Percentiles rank a stretch among this genome's conserved stretches.
These are phyloP conservation scores for Chionis minor DNA, from an alignment of 2,113 vertebrate species.

Conservation along the genomic window DNA sequence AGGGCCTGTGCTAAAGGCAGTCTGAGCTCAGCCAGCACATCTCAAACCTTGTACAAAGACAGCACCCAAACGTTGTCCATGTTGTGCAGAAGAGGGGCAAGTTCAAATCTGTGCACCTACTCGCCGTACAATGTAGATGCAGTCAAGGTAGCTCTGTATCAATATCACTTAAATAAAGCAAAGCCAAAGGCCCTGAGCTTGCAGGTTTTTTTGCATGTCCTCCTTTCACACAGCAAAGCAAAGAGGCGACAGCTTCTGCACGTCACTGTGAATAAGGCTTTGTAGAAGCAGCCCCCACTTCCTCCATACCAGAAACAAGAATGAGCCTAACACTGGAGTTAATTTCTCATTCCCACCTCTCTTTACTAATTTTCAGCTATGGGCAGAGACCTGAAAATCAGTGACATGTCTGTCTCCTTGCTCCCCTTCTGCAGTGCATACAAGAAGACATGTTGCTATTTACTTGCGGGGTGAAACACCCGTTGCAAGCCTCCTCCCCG, in stretches of 20 bases:
- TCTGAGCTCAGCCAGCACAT: background rate
- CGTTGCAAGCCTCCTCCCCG: background rate
- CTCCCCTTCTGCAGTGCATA: background rate
- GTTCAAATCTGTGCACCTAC: background rate
- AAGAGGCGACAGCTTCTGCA: background rate
- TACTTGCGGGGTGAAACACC: background rate
- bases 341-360: background rate
- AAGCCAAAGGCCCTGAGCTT: background rate
- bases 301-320: background rate
- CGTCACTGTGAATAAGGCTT: background rate
- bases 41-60: background rate
- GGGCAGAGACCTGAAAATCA: background rate
- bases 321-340: background rate
- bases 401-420: background rate
- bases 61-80: background rate
- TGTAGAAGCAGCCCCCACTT: background rate
- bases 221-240: background rate
- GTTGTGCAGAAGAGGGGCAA: no score
- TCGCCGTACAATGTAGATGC: background rate
- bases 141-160: background rate
- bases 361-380: background rate
- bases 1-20: background rate
- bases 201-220: background rate
- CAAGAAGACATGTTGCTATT: background rate
- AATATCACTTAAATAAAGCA: background rate